Conservation (phyloP, 2,888 invertebrate genomes). For the Nephrotoma guestfalica region DNA sequence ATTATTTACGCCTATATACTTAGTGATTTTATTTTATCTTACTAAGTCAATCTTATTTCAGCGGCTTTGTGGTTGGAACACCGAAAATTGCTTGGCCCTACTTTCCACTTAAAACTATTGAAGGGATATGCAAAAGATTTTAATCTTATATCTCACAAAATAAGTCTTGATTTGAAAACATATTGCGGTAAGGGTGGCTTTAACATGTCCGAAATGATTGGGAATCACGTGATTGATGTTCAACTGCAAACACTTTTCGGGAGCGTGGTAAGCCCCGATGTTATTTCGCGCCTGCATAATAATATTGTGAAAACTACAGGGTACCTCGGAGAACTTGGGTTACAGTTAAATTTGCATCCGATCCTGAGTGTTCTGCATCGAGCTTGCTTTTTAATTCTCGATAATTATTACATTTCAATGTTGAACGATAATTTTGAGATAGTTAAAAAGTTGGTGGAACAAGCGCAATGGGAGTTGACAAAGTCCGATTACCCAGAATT, state of each 20-base stretch:
- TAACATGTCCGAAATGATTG: not conserved
- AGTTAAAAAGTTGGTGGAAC: not conserved
- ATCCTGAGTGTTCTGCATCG: not conserved
- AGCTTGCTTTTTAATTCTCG: not conserved
- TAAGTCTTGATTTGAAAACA: not conserved
- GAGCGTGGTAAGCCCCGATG: not conserved
- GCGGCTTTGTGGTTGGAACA: not conserved
- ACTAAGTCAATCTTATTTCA: not conserved
- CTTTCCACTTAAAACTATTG: not conserved
- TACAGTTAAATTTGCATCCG: not conserved
- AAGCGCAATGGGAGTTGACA: not conserved
- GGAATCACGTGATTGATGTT: not conserved
- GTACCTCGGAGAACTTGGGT: not conserved
- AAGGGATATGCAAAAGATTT: not conserved
- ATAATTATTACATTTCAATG: not conserved
- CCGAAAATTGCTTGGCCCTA: not conserved
- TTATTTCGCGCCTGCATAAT: not conserved
- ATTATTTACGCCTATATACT: not conserved
- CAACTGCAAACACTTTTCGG: not conserved
- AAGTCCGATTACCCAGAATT: not conserved
- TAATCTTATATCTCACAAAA: not conserved
- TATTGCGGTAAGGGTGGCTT: no score
- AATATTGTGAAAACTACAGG: not conserved
- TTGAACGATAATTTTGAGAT: not conserved
- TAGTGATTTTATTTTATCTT: no score